These are phyloP conservation scores for Diorhabda elongata DNA, from an alignment of 1,140 invertebrate genomes.

Conservation along the genomic window DNA sequence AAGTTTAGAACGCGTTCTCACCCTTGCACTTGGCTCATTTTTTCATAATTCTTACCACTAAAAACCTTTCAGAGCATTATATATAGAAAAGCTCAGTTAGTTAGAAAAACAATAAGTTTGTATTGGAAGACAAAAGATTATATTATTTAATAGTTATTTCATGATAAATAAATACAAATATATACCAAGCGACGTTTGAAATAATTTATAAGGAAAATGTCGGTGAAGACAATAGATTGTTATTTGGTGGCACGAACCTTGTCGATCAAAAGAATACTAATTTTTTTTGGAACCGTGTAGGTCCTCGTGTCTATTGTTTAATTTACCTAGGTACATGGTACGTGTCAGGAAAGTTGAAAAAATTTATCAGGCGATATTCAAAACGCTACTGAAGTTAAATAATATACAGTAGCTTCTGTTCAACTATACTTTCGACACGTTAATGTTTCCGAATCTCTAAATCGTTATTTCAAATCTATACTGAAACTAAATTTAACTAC, in stretches of 20 bases:
- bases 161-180: neutral
- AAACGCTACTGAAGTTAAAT: too few relatives aligned
- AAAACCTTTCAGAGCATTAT: too few relatives aligned
- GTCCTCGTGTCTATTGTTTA: neutral
- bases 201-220: neutral
- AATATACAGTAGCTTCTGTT: too few relatives aligned
- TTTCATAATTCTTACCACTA: too few relatives aligned
- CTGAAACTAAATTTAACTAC: too few relatives aligned
- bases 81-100: too few relatives aligned
- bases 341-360: neutral
- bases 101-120: neutral
- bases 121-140: constrained; percentile 1
- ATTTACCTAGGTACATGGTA: neutral
- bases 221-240: constrained; percentile 2
- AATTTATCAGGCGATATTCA: neutral
- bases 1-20: too few relatives aligned
- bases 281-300: neutral
- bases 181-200: neutral
- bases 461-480: too few relatives aligned
- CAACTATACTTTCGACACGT: too few relatives aligned
- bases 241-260: neutral
- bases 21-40: too few relatives aligned
- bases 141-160: too few relatives aligned
- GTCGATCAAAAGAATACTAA: neutral
- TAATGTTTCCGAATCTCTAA: too few relatives aligned